Evolutionary conservation across 2,113 vertebrate genomes (phyloP), one percentile per base, ranked within the genome.

Genomic region (Semicossyphus pulcher): DNA sequence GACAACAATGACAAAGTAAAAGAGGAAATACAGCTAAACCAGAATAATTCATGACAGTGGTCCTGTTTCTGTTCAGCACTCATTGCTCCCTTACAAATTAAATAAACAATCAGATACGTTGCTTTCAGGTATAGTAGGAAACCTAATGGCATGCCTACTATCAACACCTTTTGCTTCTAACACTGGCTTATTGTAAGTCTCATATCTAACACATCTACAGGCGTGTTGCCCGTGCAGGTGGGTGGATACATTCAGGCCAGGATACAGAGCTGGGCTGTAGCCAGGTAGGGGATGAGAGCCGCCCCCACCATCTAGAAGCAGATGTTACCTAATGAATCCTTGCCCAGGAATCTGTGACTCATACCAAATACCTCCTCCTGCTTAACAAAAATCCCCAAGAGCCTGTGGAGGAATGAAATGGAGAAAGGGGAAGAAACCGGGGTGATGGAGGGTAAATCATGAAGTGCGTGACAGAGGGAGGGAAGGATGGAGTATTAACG

Each of bases 281-380:
- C 81, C 80, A 80, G 83, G 67, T 74, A 71, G 57, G 51, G 31
- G 66, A 74, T 53, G 29, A 70, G 56, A 76, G 68, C 64, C 56
- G 63, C 78, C 85, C 53, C 21, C 57, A 67, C 34, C 79, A 77
- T 53, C 63, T 39, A 70, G 48, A 89, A 91, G 64, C 89, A 92
- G 91, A 86, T 92, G 93, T 91, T 90, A 51, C 62, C 80, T 73
- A 14, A 52, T 83, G 73, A 80, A 72, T 72, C 51, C 49, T 77
- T 63, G 23, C 31, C 63, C 36, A 89, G 86, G 84, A 84, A 85
- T 88, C 76, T 78, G 64, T 91, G 86, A 92, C 69, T 90, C 77
- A 88, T 69, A 26, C 60, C 54, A 71, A 52, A 73, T 60, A 56
- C 57, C 58, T 78, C 65, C 45, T 45, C 52, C 49, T 53, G 48